A percentile compares a stretch with the other conserved stretches of the same genome.
Evolutionary conservation across 2,113 vertebrate genomes (phyloP).

Genomic region (Lophura nycthemera): DNA sequence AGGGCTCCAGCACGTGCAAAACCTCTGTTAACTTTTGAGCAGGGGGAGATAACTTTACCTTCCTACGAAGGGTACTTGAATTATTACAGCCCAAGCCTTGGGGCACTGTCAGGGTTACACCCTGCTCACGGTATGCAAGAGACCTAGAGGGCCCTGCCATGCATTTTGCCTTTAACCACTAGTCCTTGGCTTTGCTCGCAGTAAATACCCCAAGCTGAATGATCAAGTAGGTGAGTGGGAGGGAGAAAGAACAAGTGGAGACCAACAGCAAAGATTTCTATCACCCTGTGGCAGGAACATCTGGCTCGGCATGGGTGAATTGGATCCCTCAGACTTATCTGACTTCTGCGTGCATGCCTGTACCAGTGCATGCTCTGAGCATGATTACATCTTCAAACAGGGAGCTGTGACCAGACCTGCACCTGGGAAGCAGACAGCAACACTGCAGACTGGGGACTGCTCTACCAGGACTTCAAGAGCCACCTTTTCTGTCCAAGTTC

Average conservation of each 20-base stretch:
- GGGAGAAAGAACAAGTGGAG: slow-evolving; percentile 61
- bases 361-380: slow-evolving; percentile 13
- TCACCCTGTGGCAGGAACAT: slow-evolving; percentile 58
- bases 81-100: neutral
- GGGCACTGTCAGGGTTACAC: slow-evolving; percentile 48
- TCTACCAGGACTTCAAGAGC: neutral
- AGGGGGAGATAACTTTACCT: neutral
- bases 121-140: slow-evolving; percentile 56
- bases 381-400: slow-evolving; percentile 51
- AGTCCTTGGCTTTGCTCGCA: slow-evolving; percentile 62
- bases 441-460: neutral
- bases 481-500: neutral
- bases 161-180: slow-evolving; percentile 56
- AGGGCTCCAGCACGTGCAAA: neutral
- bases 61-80: neutral
- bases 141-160: slow-evolving; percentile 46
- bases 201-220: slow-evolving; percentile 32
- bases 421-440: neutral
- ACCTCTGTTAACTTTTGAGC: neutral
- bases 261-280: slow-evolving; percentile 58
- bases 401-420: slow-evolving; percentile 59
- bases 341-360: neutral
- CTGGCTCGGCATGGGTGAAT: slow-evolving; percentile 24
- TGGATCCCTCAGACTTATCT: neutral
- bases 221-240: slow-evolving; percentile 46